Conservation (phyloP, 2,113 vertebrate genomes). For the Pelusios castaneus region DNA sequence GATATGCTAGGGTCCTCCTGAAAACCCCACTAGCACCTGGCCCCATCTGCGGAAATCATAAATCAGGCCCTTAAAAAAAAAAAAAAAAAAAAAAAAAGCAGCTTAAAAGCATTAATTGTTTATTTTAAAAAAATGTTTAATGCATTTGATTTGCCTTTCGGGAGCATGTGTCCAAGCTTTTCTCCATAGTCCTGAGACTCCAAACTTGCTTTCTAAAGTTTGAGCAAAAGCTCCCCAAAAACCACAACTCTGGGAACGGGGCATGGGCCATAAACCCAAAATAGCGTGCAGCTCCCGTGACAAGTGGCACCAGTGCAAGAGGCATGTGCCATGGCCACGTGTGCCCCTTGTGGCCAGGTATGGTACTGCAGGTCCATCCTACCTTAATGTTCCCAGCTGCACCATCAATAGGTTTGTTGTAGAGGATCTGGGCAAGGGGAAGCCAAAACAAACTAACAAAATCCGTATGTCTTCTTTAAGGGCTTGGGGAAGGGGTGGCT, state of each 20-base stretch:
- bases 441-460: not conserved
- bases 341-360: not conserved
- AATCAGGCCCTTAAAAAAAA: too few species aligned
- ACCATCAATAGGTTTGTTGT: too few species aligned
- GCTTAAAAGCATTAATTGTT: too few species aligned
- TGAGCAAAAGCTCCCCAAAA: not conserved
- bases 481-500: not conserved
- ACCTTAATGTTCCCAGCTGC: too few species aligned
- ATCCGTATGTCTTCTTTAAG: not conserved
- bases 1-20: too few species aligned
- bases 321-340: too few species aligned
- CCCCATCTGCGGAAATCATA: too few species aligned
- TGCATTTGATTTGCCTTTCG: too few species aligned
- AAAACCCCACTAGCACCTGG: too few species aligned
- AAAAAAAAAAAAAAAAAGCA: too few species aligned
- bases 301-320: too few species aligned
- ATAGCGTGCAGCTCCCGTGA: not conserved
- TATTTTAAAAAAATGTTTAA: too few species aligned
- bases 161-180: not conserved
- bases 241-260: not conserved
- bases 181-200: not conserved
- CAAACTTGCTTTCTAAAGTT: not conserved
- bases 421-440: not conserved
- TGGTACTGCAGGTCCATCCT: not conserved
- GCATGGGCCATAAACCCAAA: not conserved